phyloP scores from a whole-genome alignment of 2,113 vertebrate genomes.

The Holacanthus passer region DNA sequence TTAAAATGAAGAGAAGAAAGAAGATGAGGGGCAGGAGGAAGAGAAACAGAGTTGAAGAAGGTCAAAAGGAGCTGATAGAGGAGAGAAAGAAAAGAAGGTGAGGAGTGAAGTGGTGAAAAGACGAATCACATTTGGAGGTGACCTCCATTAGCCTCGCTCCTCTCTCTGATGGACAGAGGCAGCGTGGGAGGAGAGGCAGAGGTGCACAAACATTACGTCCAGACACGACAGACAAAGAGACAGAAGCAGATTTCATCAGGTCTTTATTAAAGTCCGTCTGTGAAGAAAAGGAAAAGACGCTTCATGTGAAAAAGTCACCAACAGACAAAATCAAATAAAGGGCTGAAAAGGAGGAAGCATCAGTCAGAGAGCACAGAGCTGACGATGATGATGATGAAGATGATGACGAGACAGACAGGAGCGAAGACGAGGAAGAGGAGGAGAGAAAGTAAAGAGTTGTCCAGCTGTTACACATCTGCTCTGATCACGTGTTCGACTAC shows the following conservation, averaged over 20 bases:
- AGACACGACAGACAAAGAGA: not conserved
- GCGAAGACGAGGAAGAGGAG: too few species aligned
- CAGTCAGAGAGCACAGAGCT: not conserved
- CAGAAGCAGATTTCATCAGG: conserved; percentile 8
- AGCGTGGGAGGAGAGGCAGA: conserved; percentile 1
- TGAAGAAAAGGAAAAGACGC: not conserved
- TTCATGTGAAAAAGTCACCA: conserved; percentile 3
- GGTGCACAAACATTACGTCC: conserved; percentile 35
- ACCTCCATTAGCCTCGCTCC: conserved; percentile 67
- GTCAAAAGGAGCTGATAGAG: conserved; percentile 24
- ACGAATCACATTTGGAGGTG: conserved; percentile 20
- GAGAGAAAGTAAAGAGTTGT: too few species aligned
- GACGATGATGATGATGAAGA: too few species aligned
- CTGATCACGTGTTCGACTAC: too few species aligned
- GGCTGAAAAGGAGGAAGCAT: not conserved
- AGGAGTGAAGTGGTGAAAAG: conserved; percentile 36
- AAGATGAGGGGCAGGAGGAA: not conserved
- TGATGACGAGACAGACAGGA: too few species aligned
- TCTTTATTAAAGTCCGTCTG: conserved; percentile 28
- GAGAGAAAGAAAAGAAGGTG: conserved; percentile 30
- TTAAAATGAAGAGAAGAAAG: conserved; percentile 8
- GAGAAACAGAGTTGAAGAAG: conserved; percentile 2
- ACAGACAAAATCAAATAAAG: not conserved
- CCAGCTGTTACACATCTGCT: too few species aligned
- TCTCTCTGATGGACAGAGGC: conserved; percentile 23